Conservation (phyloP, 2,113 vertebrate species). For the Hippoglossus stenolepis region DNA sequence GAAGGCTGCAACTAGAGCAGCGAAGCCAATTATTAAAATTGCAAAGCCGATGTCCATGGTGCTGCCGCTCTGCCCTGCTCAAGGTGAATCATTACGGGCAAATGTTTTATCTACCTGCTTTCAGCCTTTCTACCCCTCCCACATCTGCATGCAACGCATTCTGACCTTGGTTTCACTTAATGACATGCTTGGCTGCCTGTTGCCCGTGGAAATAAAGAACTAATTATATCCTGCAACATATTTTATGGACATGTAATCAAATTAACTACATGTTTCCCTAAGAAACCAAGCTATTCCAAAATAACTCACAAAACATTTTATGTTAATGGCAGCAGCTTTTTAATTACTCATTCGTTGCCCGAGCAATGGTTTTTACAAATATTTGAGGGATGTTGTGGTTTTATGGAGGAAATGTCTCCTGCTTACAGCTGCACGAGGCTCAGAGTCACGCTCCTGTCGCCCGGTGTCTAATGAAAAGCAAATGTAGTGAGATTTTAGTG, state of each 20-base stretch:
- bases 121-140: conserved; percentile 39
- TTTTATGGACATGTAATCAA: conserved; percentile 22
- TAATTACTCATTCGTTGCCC: not conserved
- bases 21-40: conserved; percentile 79
- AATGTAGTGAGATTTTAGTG: not conserved
- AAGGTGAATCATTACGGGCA: conserved; percentile 58
- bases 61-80: conserved; percentile 60
- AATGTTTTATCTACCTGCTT: conserved; percentile 66
- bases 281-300: conserved; percentile 12
- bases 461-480: conserved; percentile 16
- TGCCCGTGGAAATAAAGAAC: conserved; percentile 19
- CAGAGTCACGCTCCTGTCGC: not conserved
- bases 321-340: not conserved
- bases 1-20: conserved; percentile 78
- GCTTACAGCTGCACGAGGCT: not conserved
- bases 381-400: not conserved
- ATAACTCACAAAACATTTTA: conserved; percentile 4
- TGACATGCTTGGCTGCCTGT: conserved; percentile 44
- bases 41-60: conserved; percentile 78
- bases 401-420: not conserved
- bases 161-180: conserved; percentile 56
- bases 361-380: not conserved
- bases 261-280: conserved; percentile 38
- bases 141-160: conserved; percentile 15
- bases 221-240: conserved; percentile 24